Conservation (phyloP, 2,113 vertebrate species). For the Catharus minimus region DNA sequence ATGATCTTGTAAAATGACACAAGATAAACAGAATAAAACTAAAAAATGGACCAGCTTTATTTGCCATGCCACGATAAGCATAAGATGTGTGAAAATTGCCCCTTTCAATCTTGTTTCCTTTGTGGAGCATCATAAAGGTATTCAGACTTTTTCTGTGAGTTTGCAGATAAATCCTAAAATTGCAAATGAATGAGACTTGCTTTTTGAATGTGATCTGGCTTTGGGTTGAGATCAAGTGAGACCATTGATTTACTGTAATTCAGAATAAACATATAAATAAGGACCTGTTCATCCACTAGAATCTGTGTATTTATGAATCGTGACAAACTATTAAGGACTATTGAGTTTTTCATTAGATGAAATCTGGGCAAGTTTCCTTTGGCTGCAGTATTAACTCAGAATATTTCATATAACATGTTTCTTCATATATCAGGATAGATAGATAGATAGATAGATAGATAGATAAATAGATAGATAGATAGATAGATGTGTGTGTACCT, state of each 20-base stretch:
- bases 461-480: not conserved
- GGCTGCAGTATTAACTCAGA: not conserved
- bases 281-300: not conserved
- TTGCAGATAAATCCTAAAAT: not conserved
- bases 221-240: not conserved
- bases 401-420: not conserved
- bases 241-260: not conserved
- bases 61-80: not conserved
- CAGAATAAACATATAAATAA: not conserved
- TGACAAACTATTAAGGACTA: not conserved
- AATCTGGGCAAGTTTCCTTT: not conserved
- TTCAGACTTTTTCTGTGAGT: not conserved
- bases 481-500: not conserved
- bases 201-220: not conserved
- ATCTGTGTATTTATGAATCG: not conserved
- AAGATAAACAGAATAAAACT: not conserved
- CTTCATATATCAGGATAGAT: not conserved
- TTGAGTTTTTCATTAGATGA: not conserved
- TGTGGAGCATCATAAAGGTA: not conserved
- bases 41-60: not conserved
- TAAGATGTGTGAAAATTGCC: not conserved
- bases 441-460: not conserved
- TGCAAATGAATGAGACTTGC: not conserved
- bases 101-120: not conserved
- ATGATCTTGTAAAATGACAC: not conserved